phyloP scores from a whole-genome alignment of 2,113 vertebrate species.

The Cariama cristata region DNA sequence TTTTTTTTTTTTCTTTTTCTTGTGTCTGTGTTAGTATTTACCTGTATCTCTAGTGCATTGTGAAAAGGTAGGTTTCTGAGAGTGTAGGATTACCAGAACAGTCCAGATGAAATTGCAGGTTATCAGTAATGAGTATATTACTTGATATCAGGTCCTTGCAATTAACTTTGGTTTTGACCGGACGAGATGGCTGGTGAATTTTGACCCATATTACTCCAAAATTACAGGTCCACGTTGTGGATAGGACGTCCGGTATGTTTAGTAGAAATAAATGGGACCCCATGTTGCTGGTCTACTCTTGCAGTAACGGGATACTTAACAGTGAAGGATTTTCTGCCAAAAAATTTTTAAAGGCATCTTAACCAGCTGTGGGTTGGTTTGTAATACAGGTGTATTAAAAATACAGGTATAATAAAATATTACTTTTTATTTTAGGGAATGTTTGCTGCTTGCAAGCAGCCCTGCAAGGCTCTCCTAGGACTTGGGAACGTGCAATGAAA shows the following conservation, averaged over 20 bases:
- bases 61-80: neutral
- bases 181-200: neutral
- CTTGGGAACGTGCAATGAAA: neutral
- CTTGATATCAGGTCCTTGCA: neutral
- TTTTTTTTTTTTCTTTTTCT: too few species aligned
- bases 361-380: neutral
- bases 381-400: neutral
- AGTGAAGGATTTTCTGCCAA: neutral
- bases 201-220: neutral
- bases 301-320: accelerated
- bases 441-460: neutral
- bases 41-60: neutral
- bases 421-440: neutral
- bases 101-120: neutral
- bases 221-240: accelerated
- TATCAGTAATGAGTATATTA: too few species aligned
- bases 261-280: neutral
- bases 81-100: neutral
- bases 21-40: neutral
- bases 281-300: accelerated
- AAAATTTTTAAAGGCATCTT: neutral
- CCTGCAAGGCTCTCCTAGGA: neutral
- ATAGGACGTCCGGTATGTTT: accelerated
- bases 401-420: neutral
- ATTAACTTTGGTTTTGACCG: neutral